Conservation (phyloP, 2,888 invertebrate species). For the Drosophila anceps region DNA sequence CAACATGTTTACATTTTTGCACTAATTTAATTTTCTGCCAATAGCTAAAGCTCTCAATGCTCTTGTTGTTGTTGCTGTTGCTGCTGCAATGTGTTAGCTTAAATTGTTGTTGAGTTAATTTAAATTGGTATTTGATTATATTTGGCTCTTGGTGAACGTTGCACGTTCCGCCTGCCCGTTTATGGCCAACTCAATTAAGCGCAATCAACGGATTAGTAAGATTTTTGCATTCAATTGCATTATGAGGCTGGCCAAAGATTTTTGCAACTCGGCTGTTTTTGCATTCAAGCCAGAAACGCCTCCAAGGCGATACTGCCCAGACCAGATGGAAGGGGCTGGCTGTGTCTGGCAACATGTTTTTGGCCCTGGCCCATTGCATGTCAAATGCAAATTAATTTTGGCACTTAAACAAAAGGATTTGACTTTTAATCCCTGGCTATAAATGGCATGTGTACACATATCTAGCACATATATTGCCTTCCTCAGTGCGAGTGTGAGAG, state of each 20-base stretch:
- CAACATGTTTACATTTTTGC: constrained; percentile 81
- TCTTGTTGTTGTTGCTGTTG: constrained; percentile 23
- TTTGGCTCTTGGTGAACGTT: constrained; percentile 64
- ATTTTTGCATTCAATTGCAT: constrained; percentile 76
- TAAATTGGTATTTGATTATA: constrained; percentile 82
- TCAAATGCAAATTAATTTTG: constrained; percentile 81
- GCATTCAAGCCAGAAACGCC: constrained; percentile 40
- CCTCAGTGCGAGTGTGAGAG: background rate
- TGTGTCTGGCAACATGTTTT: constrained; percentile 70
- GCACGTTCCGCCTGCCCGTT: constrained; percentile 63
- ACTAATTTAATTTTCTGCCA: constrained; percentile 78
- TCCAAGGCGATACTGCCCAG: constrained; percentile 36
- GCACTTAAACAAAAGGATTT: constrained; percentile 80
- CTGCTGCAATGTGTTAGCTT: constrained; percentile 42
- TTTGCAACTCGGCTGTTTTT: constrained; percentile 31
- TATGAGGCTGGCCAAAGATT: constrained; percentile 61
- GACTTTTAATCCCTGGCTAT: constrained; percentile 81
- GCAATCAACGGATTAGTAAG: constrained; percentile 76
- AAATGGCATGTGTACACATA: constrained; percentile 77
- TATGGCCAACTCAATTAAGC: constrained; percentile 81
- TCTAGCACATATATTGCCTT: constrained; percentile 50
- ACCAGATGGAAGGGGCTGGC: constrained; percentile 9
- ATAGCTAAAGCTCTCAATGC: constrained; percentile 37
- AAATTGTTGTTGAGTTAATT: constrained; percentile 81
- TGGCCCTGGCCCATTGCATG: constrained; percentile 72